phyloP scores from a whole-genome alignment of 2,113 vertebrate species.

The Sylvia atricapilla region DNA sequence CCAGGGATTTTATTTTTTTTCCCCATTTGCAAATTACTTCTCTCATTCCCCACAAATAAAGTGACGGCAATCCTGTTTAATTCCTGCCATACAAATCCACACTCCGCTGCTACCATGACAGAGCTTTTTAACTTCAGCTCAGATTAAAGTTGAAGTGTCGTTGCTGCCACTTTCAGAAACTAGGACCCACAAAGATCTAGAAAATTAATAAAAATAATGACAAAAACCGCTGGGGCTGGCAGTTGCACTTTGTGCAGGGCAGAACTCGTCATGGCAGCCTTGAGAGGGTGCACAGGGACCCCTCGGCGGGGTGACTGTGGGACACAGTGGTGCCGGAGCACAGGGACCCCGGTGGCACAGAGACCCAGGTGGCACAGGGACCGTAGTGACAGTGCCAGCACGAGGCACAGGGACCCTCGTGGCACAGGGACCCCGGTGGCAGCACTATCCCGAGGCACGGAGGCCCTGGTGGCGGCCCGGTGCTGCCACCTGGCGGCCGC shows the following conservation, averaged over 20 bases:
- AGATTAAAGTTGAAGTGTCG: not conserved
- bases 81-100: not conserved
- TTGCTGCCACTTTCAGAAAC: not conserved
- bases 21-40: not conserved
- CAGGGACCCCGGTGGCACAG: not conserved
- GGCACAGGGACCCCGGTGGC: too few relatives aligned
- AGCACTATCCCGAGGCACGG: too few relatives aligned
- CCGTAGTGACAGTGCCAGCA: too few relatives aligned
- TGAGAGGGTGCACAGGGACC: rapidly evolving
- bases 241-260: not conserved
- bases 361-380: not conserved
- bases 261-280: not conserved
- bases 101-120: not conserved
- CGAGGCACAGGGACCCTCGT: too few relatives aligned
- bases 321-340: too few relatives aligned
- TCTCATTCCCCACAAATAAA: not conserved
- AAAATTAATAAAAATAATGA: not conserved
- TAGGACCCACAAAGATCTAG: not conserved
- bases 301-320: too few relatives aligned
- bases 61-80: not conserved
- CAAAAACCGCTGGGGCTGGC: not conserved
- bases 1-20: not conserved
- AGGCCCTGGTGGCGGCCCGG: not conserved
- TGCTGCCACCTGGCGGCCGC: not conserved
- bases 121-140: not conserved